Evolutionary conservation across 2,113 vertebrate genomes (phyloP).

Genomic region (Neoarius graeffei): DNA sequence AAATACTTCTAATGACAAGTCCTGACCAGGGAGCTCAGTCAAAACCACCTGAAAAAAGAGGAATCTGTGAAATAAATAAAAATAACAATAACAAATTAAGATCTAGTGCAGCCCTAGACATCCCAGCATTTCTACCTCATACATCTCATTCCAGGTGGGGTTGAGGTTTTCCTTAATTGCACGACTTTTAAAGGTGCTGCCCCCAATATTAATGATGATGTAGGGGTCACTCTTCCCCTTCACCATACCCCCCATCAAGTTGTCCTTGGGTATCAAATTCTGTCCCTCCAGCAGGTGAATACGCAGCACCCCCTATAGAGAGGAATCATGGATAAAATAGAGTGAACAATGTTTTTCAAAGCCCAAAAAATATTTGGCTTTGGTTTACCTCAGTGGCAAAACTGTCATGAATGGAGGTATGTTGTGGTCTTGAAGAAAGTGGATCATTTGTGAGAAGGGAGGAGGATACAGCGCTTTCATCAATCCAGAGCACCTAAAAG

Average conservation of each 20-base stretch:
- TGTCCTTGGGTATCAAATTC: slow-evolving; percentile 88
- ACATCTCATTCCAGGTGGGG: slow-evolving; percentile 89
- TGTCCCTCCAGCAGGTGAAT: slow-evolving; percentile 86
- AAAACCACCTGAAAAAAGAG: slow-evolving; percentile 76
- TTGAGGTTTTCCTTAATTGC: slow-evolving; percentile 84
- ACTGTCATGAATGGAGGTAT: slow-evolving; percentile 73
- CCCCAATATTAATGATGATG: slow-evolving; percentile 78
- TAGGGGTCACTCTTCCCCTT: slow-evolving; percentile 93
- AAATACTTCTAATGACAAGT: slow-evolving; percentile 80
- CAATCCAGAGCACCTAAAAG: slow-evolving; percentile 78
- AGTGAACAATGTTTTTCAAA: background rate
- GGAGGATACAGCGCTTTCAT: slow-evolving; percentile 68
- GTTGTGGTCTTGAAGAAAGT: slow-evolving; percentile 61
- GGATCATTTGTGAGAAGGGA: slow-evolving; percentile 51
- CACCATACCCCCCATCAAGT: slow-evolving; percentile 82
- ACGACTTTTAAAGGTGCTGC: slow-evolving; percentile 79
- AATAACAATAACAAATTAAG: background rate
- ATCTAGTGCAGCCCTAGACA: background rate
- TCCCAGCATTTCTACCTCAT: slow-evolving; percentile 76
- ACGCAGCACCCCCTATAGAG: slow-evolving; percentile 80
- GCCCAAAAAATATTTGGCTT: background rate
- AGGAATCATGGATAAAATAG: background rate
- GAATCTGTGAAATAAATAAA: background rate
- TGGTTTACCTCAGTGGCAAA: slow-evolving; percentile 82
- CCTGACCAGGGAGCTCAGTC: slow-evolving; percentile 83